phyloP scores from a whole-genome alignment of 2,797 vertebrate genomes.

The Artibeus jamaicensis region DNA sequence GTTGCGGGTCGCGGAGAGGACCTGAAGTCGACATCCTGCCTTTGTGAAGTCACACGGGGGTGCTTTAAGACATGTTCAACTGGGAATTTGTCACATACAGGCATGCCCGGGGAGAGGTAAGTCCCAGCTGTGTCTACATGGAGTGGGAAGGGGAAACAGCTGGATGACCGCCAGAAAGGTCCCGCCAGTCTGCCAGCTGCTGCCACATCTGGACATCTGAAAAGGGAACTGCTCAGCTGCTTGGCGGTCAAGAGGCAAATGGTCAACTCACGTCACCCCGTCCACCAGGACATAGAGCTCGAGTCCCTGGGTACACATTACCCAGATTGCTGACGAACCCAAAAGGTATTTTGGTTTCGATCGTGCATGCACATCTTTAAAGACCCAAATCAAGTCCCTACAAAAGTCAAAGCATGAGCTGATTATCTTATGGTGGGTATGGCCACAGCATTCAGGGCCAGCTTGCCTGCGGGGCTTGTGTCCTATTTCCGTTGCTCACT shows the following conservation, averaged over 20 bases:
- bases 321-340: background rate
- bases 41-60: background rate
- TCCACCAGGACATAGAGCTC: background rate
- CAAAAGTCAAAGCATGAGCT: background rate
- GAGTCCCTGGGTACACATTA: background rate
- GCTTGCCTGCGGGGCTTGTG: background rate
- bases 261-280: background rate
- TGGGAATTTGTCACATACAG: background rate
- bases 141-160: constrained; percentile 7
- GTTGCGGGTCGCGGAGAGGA: background rate
- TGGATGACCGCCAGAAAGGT: background rate
- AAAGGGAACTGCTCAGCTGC: background rate
- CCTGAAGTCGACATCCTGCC: background rate
- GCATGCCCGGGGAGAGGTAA: background rate
- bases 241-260: background rate
- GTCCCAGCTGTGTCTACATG: constrained; percentile 27
- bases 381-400: background rate
- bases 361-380: background rate
- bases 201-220: constrained; percentile 14
- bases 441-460: background rate
- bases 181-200: constrained; percentile 46
- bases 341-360: background rate
- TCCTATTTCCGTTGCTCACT: background rate
- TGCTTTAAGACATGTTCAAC: background rate
- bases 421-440: accelerated